These are phyloP conservation scores for Platycnemis pennipes DNA, from an alignment of 2,888 invertebrate species.

Conservation along the genomic window DNA sequence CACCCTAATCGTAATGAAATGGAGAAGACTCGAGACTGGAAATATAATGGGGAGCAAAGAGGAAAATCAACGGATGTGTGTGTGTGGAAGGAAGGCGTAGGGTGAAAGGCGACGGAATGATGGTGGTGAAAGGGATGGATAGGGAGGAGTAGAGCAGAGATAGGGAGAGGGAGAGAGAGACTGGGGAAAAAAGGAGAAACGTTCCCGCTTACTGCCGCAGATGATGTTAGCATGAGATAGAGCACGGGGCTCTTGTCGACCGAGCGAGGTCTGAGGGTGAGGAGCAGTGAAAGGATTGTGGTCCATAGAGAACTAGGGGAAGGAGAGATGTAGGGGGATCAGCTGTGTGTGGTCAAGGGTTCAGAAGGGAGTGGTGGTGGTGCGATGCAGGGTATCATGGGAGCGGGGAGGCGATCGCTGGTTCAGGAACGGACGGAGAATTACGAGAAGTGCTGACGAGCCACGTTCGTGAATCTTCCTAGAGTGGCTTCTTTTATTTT, in stretches of 20 bases:
- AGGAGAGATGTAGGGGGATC: neutral
- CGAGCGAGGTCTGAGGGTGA: neutral
- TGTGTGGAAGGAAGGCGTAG: neutral
- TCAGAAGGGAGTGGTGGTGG: neutral
- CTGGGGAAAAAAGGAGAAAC: neutral
- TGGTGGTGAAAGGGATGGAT: neutral
- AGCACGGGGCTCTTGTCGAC: neutral
- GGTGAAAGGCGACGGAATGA: neutral
- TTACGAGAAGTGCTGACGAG: neutral
- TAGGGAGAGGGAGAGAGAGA: neutral
- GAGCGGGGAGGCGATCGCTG: neutral
- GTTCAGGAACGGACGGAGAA: neutral
- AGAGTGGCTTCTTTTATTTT: neutral
- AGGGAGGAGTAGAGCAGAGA: no score
- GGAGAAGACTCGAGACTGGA: neutral
- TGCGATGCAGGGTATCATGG: neutral
- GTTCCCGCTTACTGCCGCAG: neutral
- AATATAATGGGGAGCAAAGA: neutral
- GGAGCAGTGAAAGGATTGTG: slow-evolving; percentile 25
- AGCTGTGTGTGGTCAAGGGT: slow-evolving; percentile 20
- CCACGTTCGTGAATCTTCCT: neutral
- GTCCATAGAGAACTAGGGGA: neutral
- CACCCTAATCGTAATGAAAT: neutral
- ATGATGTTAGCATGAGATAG: slow-evolving; percentile 33
- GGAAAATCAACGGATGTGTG: neutral